These are phyloP conservation scores for Drosophila birchii DNA, from an alignment of 2,888 invertebrate species.

Conservation along the genomic window DNA sequence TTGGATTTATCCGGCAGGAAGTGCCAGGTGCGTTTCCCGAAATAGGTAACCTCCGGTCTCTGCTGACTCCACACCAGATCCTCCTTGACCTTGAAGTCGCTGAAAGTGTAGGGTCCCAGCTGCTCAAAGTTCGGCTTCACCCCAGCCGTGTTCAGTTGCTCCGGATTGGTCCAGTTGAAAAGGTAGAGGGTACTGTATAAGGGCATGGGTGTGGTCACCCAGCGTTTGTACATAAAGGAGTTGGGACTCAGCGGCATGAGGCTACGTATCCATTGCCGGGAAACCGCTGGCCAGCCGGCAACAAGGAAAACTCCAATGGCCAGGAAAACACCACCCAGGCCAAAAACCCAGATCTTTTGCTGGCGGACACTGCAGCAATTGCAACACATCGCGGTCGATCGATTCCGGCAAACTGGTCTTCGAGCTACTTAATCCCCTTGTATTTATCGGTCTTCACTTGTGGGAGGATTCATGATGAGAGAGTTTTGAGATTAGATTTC, in stretches of 20 bases:
- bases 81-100: constrained; percentile 75
- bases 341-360: constrained; percentile 80
- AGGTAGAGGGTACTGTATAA: constrained; percentile 90
- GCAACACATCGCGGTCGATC: constrained; percentile 73
- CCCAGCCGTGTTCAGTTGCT: constrained; percentile 85
- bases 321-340: constrained; percentile 60
- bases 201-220: constrained; percentile 92
- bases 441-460: constrained; percentile 15
- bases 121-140: constrained; percentile 87
- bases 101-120: constrained; percentile 87
- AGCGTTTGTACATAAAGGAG: constrained; percentile 89
- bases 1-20: constrained; percentile 88
- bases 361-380: constrained; percentile 78
- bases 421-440: not conserved
- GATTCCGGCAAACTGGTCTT: constrained; percentile 20
- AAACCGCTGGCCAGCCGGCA: constrained; percentile 77
- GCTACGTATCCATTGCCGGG: constrained; percentile 50
- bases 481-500: constrained; percentile 15
- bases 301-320: constrained; percentile 71
- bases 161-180: constrained; percentile 91
- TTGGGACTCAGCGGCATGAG: constrained; percentile 86
- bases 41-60: constrained; percentile 88
- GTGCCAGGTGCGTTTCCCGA: constrained; percentile 89
- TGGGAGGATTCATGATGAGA: constrained; percentile 1
- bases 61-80: constrained; percentile 87